Percentiles rank a stretch among this genome's conserved stretches.
Conservation (phyloP, 2,797 vertebrate species). For the Karalla daura region DNA sequence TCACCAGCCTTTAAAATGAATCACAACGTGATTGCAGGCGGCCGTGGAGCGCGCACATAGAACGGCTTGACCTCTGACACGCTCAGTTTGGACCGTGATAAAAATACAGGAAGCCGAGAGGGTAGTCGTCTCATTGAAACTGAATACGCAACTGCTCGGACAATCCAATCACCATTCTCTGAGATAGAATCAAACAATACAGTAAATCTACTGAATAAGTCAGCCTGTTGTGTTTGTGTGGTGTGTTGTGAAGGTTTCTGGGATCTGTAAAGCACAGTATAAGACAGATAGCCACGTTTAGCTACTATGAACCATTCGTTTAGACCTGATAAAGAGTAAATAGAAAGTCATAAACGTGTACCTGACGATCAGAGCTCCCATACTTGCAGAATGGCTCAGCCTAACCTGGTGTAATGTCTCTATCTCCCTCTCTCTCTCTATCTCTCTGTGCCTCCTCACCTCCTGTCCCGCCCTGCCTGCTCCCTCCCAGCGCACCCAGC, state of each 20-base stretch:
- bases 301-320: no score
- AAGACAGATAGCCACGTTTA: neutral
- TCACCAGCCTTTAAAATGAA: slow-evolving; percentile 4
- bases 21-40: neutral
- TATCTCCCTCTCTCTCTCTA: neutral
- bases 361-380: slow-evolving; percentile 61
- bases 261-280: no score
- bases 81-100: slow-evolving; percentile 7
- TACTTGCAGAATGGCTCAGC: slow-evolving; percentile 48
- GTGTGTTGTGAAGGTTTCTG: neutral
- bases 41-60: slow-evolving; percentile 1
- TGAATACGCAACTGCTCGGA: neutral
- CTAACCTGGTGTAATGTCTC: slow-evolving; percentile 40
- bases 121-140: neutral
- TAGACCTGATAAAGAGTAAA: no score
- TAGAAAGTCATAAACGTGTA: slow-evolving; percentile 47
- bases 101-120: neutral
- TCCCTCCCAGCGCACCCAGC: slow-evolving; percentile 5
- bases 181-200: neutral
- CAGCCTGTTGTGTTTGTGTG: neutral
- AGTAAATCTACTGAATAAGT: neutral
- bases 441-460: slow-evolving; percentile 1
- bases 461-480: neutral
- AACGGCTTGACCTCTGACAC: slow-evolving; percentile 14
- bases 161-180: neutral